A percentile compares a stretch with the other conserved stretches of the same genome.
Conservation (phyloP, 2,888 invertebrate species). For the Quadroppia sp. region DNA sequence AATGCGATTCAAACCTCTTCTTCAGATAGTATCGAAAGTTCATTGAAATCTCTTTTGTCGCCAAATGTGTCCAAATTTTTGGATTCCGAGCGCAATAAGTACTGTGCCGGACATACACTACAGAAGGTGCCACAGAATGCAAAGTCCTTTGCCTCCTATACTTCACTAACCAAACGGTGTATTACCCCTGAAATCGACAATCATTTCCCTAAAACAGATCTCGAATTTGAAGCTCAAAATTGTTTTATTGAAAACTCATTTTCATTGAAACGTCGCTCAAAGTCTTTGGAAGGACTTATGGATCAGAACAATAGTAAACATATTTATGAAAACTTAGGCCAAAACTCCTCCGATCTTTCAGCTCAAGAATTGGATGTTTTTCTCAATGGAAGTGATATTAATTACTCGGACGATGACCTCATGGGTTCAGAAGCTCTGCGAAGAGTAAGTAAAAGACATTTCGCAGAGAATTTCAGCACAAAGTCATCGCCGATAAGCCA, state of each 20-base stretch:
- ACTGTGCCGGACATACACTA: slow-evolving; percentile 46
- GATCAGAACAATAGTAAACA: slow-evolving; percentile 19
- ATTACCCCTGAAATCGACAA: slow-evolving; percentile 9
- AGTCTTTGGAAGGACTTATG: slow-evolving; percentile 32
- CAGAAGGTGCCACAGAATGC: slow-evolving; percentile 44
- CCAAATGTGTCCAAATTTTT: slow-evolving; percentile 45
- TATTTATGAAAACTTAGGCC: slow-evolving; percentile 38
- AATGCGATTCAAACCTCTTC: not conserved
- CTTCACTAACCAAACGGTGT: not conserved
- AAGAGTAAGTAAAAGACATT: slow-evolving; percentile 44
- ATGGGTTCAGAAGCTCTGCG: slow-evolving; percentile 44
- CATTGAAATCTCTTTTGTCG: slow-evolving; percentile 40
- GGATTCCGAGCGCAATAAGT: slow-evolving; percentile 46
- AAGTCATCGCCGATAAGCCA: slow-evolving; percentile 19
- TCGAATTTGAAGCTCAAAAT: slow-evolving; percentile 11
- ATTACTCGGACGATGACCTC: slow-evolving; percentile 43
- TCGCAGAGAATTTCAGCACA: slow-evolving; percentile 33
- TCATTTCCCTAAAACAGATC: slow-evolving; percentile 3
- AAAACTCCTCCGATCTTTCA: not conserved
- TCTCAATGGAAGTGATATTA: not conserved
- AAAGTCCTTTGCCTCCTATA: not conserved
- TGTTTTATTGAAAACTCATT: not conserved
- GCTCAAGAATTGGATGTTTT: not conserved
- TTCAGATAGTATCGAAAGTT: slow-evolving; percentile 5
- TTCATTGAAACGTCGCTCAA: slow-evolving; percentile 28